Evolutionary conservation across 64 coral and sea anemone species (phyloP).

Genomic region (Porites australiensis): DNA sequence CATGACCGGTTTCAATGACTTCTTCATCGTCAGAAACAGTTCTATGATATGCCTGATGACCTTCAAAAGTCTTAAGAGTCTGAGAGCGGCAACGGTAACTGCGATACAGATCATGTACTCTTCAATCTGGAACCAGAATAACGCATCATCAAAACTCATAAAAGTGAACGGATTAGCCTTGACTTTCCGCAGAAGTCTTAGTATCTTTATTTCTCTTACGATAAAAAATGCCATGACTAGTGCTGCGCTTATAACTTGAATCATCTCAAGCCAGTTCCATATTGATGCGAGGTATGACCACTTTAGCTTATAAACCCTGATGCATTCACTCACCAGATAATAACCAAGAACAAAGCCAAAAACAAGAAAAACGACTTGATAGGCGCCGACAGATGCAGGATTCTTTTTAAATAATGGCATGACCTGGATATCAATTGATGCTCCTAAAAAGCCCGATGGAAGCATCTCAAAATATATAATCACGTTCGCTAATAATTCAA

Average conservation of each 20-base stretch:
- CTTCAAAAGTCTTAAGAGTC: conserved; percentile 21
- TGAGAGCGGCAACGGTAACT: not conserved
- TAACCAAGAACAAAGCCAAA: conserved; percentile 59
- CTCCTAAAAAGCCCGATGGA: conserved; percentile 48
- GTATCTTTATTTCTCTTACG: not conserved
- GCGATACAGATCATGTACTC: not conserved
- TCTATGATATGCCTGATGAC: conserved; percentile 32
- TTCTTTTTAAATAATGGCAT: conserved; percentile 35
- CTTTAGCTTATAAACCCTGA: not conserved
- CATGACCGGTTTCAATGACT: not conserved
- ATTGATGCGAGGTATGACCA: not conserved
- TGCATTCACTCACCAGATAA: conserved; percentile 14
- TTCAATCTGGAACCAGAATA: conserved; percentile 2
- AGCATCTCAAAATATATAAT: conserved; percentile 54
- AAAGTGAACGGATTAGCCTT: not conserved
- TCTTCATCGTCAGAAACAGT: not conserved
- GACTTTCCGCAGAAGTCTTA: not conserved
- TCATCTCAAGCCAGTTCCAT: conserved; percentile 37
- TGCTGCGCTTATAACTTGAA: not conserved
- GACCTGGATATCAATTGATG: conserved; percentile 42
- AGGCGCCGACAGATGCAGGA: conserved; percentile 8
- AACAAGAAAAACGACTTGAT: conserved; percentile 19
- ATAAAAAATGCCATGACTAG: not conserved
- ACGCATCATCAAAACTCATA: not conserved
- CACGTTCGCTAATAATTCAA: conserved; percentile 26